Percentiles rank a stretch among this genome's conserved stretches.
Evolutionary conservation across 2,797 vertebrate species (phyloP).

Genomic region (Dromococcyx pavoninus): DNA sequence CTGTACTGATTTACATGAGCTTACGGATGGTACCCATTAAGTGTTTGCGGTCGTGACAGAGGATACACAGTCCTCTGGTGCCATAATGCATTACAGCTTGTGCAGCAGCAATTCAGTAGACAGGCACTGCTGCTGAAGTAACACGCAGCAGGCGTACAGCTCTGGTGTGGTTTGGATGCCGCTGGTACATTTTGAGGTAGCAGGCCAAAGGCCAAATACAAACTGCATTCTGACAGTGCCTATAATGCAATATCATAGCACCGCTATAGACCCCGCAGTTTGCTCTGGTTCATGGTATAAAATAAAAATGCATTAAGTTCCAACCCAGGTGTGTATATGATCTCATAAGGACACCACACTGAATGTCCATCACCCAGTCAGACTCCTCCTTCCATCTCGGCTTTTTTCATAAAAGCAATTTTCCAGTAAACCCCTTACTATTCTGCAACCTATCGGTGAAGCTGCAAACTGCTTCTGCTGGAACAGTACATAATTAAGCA

Average conservation of each 20-base stretch:
- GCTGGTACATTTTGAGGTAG: neutral
- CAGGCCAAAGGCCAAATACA: constrained; percentile 40
- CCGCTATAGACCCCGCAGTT: neutral
- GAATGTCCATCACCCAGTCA: neutral
- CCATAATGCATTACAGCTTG: neutral
- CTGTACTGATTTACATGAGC: neutral
- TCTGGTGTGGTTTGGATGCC: fast-evolving
- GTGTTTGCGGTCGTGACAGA: neutral
- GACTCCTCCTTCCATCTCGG: neutral
- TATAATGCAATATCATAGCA: neutral
- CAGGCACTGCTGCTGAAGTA: neutral
- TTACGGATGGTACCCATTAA: neutral
- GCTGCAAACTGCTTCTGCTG: constrained; percentile 63
- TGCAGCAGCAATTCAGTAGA: neutral
- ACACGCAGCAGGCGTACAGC: fast-evolving
- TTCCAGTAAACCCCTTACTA: constrained; percentile 49
- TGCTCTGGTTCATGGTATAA: neutral
- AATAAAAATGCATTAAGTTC: constrained; percentile 7
- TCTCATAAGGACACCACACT: neutral
- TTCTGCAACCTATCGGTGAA: constrained; percentile 44
- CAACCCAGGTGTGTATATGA: neutral
- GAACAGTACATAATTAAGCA: constrained; percentile 66
- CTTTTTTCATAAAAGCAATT: constrained; percentile 43
- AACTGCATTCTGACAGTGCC: neutral
- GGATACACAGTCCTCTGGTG: neutral